Conservation (phyloP, 2,888 invertebrate genomes). For the Loripinus fragilis region DNA sequence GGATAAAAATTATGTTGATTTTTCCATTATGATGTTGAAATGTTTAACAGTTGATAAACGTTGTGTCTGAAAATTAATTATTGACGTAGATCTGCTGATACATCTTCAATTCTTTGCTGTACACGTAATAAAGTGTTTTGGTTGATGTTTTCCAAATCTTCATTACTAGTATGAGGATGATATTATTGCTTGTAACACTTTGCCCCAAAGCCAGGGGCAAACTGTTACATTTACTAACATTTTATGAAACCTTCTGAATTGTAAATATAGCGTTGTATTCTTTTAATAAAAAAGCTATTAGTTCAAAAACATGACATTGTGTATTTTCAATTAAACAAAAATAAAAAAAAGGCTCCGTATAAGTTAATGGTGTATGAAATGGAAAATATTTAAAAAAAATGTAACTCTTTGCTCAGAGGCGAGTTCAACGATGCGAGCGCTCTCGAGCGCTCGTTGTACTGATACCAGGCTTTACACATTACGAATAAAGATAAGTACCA, state of each 20-base stretch:
- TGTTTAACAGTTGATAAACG: neutral
- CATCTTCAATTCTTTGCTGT: neutral
- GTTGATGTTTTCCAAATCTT: neutral
- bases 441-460: too few species aligned
- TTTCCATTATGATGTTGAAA: neutral
- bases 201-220: constrained; percentile 29
- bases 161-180: constrained; percentile 13
- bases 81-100: neutral
- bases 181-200: constrained; percentile 15
- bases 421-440: too few species aligned
- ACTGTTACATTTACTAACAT: constrained; percentile 23
- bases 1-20: neutral
- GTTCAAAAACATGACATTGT: too few species aligned
- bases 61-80: too few species aligned
- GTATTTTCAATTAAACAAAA: too few species aligned
- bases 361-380: too few species aligned
- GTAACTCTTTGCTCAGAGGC: too few species aligned
- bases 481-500: too few species aligned
- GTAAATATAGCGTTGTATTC: constrained; percentile 12
- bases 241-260: constrained; percentile 27
- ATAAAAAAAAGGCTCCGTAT: too few species aligned
- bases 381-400: too few species aligned
- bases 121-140: neutral
- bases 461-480: too few species aligned
- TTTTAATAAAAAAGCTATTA: neutral